Evolutionary conservation across 2,797 vertebrate genomes (phyloP).

Genomic region (Triplophysa bombifrons): DNA sequence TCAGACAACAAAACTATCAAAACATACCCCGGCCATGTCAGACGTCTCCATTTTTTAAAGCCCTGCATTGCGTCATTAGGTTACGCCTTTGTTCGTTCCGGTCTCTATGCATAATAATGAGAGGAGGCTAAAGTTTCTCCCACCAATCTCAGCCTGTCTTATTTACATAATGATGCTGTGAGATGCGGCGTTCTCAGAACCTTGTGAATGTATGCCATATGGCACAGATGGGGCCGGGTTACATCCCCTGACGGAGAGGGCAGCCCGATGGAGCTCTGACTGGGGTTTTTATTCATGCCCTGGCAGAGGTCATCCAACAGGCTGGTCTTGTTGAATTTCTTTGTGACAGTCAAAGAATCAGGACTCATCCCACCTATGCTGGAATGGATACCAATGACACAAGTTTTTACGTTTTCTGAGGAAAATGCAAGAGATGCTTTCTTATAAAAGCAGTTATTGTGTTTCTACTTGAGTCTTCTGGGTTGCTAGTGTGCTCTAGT

Average conservation of each 20-base stretch:
- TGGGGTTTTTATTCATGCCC: conserved; percentile 36
- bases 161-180: conserved; percentile 72
- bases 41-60: conserved; percentile 46
- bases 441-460: not conserved
- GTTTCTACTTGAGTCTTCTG: not conserved
- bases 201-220: conserved; percentile 68
- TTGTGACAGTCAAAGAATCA: conserved; percentile 30
- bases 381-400: conserved; percentile 4
- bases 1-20: conserved; percentile 49
- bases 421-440: not conserved
- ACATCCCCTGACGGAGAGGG: conserved; percentile 60
- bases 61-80: conserved; percentile 63
- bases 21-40: conserved; percentile 18
- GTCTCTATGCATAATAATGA: conserved; percentile 61
- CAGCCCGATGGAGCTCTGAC: conserved; percentile 39
- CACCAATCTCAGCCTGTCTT: conserved; percentile 46
- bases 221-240: conserved; percentile 59
- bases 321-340: conserved; percentile 15
- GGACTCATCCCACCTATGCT: conserved; percentile 32
- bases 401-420: not conserved
- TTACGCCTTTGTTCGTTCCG: conserved; percentile 64
- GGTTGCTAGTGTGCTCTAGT: not conserved
- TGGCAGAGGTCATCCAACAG: conserved; percentile 31
- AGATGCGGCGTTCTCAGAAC: conserved; percentile 52
- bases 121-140: conserved; percentile 1